Conservation (phyloP, 2,888 invertebrate species). For the Synergus gifuensis region DNA sequence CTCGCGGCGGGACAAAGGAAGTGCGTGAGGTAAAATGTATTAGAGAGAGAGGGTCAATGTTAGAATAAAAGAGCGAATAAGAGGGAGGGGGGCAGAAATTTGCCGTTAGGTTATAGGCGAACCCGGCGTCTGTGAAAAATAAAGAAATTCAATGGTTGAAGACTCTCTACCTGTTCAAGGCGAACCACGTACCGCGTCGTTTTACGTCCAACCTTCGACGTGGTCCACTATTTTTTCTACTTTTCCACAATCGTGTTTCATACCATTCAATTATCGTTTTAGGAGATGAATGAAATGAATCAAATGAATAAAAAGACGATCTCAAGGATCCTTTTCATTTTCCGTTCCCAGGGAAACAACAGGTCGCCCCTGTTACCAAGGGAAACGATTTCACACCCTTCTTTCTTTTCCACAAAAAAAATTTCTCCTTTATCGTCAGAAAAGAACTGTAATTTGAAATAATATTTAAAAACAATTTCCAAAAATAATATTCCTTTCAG, state of each 20-base stretch:
- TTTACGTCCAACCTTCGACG: conserved; percentile 29
- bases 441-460: neutral
- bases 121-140: conserved; percentile 34
- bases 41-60: conserved; percentile 17
- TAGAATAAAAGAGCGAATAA: conserved; percentile 37
- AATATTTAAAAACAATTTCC: neutral
- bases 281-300: conserved; percentile 17
- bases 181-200: conserved; percentile 13
- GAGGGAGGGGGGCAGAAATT: conserved; percentile 16
- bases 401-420: neutral
- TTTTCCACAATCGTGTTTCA: conserved; percentile 15
- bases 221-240: conserved; percentile 33
- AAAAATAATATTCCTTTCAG: too few relatives aligned
- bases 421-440: neutral
- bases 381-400: conserved; percentile 35
- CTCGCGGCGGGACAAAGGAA: conserved; percentile 37
- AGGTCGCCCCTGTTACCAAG: neutral
- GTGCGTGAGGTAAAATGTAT: conserved; percentile 37
- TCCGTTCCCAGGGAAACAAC: neutral
- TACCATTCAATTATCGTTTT: conserved; percentile 19
- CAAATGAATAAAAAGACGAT: conserved; percentile 15
- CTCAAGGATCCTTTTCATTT: conserved; percentile 14
- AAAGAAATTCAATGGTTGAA: conserved; percentile 31
- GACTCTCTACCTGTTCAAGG: conserved; percentile 37
- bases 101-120: conserved; percentile 37